phyloP scores from a whole-genome alignment of 2,888 invertebrate species.

The Cheilosia grossa region DNA sequence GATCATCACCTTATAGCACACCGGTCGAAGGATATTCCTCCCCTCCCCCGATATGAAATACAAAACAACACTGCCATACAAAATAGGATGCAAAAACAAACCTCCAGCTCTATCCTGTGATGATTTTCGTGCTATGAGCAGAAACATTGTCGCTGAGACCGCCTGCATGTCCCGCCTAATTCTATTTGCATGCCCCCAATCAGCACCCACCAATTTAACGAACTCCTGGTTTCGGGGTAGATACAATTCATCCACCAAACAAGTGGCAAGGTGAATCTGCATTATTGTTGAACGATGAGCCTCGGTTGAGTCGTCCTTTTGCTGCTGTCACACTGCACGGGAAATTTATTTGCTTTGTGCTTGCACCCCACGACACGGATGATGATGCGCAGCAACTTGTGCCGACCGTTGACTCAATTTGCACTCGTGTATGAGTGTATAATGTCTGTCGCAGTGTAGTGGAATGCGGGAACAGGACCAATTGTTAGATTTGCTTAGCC shows the following conservation, averaged over 20 bases:
- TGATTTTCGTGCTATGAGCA: not conserved
- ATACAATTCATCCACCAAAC: not conserved
- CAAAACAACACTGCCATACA: not conserved
- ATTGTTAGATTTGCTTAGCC: constrained; percentile 62
- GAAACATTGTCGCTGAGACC: not conserved
- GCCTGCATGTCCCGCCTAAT: not conserved
- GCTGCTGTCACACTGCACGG: constrained; percentile 21
- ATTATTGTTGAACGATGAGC: constrained; percentile 42
- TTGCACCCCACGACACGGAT: constrained; percentile 40
- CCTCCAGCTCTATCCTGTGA: not conserved
- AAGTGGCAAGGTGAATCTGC: constrained; percentile 19
- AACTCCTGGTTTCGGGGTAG: not conserved
- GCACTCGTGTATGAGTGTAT: not conserved
- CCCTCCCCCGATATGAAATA: too few species aligned
- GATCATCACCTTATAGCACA: too few species aligned
- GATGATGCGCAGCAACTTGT: constrained; percentile 8
- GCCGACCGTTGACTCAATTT: constrained; percentile 42
- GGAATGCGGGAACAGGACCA: constrained; percentile 38
- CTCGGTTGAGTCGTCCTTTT: constrained; percentile 21
- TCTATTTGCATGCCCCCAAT: constrained; percentile 2
- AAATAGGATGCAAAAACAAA: not conserved
- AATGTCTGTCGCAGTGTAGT: constrained; percentile 3
- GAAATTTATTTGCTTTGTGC: constrained; percentile 47
- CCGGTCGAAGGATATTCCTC: too few species aligned
- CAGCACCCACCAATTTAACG: not conserved